phyloP scores from a whole-genome alignment of 2,888 invertebrate species.

The Xylota segnis region DNA sequence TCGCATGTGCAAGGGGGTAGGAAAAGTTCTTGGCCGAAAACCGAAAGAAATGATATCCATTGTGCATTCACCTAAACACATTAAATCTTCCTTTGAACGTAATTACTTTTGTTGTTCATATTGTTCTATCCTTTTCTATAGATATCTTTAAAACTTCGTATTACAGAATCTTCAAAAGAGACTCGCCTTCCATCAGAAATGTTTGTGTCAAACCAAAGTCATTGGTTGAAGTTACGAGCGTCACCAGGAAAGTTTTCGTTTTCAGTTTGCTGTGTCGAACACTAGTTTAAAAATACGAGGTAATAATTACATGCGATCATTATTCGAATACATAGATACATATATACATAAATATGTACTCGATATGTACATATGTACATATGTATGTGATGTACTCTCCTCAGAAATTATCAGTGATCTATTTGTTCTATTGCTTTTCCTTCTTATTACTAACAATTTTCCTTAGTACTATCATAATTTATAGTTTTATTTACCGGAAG shows the following conservation, averaged over 20 bases:
- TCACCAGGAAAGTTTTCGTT: constrained; percentile 17
- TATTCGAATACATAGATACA: too few relatives aligned
- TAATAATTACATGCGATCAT: too few relatives aligned
- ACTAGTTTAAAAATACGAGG: too few relatives aligned
- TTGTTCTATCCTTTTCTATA: not conserved
- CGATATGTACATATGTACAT: too few relatives aligned
- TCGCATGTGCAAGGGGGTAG: constrained; percentile 93
- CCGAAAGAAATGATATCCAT: constrained; percentile 94
- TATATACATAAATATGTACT: too few relatives aligned
- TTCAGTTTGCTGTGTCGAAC: constrained; percentile 8
- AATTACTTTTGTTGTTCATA: not conserved
- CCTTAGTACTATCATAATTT: too few relatives aligned
- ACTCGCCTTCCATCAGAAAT: constrained; percentile 94
- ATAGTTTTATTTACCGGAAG: too few relatives aligned
- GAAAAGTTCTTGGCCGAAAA: constrained; percentile 90
- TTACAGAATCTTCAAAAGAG: constrained; percentile 85
- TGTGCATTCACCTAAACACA: constrained; percentile 84
- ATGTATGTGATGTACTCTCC: too few relatives aligned
- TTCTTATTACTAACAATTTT: too few relatives aligned
- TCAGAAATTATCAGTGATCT: too few relatives aligned
- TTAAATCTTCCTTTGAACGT: constrained; percentile 79
- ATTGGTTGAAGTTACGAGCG: constrained; percentile 91
- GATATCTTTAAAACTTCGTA: constrained; percentile 54
- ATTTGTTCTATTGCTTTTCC: too few relatives aligned
- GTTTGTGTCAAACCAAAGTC: constrained; percentile 96